Evolutionary conservation across 1,140 invertebrate species (phyloP).

Genomic region (Prorops nasuta): DNA sequence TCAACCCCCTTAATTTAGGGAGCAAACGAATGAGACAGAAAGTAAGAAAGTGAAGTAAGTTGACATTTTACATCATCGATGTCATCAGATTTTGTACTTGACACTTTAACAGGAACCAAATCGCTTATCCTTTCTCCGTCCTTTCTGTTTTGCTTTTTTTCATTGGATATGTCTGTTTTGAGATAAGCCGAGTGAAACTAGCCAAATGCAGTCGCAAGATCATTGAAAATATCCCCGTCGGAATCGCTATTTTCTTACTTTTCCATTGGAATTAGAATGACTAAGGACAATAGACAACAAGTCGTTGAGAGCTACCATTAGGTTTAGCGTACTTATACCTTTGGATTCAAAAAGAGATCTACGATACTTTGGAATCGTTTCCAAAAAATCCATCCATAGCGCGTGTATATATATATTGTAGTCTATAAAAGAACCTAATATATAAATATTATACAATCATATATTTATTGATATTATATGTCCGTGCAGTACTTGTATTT

Average conservation of each 20-base stretch:
- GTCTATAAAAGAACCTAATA: slow-evolving; percentile 28
- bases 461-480: slow-evolving; percentile 34
- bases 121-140: slow-evolving; percentile 38
- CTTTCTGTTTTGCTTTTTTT: too few relatives aligned
- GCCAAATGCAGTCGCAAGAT: too few relatives aligned
- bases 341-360: slow-evolving; percentile 22
- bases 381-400: slow-evolving; percentile 32
- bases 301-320: slow-evolving; percentile 10
- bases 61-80: too few relatives aligned
- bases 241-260: slow-evolving; percentile 47
- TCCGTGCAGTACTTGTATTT: background rate
- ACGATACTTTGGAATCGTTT: slow-evolving; percentile 22
- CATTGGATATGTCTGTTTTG: too few relatives aligned
- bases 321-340: slow-evolving; percentile 14
- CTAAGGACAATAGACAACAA: slow-evolving; percentile 24
- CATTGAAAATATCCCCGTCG: too few relatives aligned
- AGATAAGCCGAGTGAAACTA: too few relatives aligned
- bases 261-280: slow-evolving; percentile 30
- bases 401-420: slow-evolving; percentile 29
- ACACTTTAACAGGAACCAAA: background rate
- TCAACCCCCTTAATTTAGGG: too few relatives aligned
- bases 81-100: too few relatives aligned
- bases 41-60: too few relatives aligned
- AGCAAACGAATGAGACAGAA: too few relatives aligned
- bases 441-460: slow-evolving; percentile 27